A percentile compares a stretch with the other conserved stretches of the same genome.
Conservation (phyloP, 2,113 vertebrate genomes). For the Pao palembangensis region DNA sequence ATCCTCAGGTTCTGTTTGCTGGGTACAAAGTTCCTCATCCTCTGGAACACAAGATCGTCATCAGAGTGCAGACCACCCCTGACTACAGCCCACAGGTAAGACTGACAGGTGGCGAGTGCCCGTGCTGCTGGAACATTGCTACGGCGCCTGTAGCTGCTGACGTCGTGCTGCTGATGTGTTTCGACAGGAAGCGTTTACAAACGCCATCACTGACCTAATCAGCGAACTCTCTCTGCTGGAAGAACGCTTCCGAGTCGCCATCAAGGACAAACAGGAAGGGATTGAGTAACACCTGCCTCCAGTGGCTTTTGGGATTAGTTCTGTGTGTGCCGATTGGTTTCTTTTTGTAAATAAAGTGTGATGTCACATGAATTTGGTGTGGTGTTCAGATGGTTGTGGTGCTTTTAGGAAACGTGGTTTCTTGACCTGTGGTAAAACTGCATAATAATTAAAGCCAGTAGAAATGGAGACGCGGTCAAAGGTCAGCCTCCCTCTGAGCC, state of each 20-base stretch:
- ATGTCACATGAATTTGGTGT: constrained; percentile 3
- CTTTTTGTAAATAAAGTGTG: constrained; percentile 51
- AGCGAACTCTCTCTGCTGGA: constrained; percentile 67
- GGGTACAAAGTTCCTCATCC: constrained; percentile 72
- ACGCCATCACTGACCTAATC: constrained; percentile 70
- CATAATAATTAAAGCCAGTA: background rate
- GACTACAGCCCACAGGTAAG: constrained; percentile 69
- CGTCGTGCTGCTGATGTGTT: background rate
- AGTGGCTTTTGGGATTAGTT: no score
- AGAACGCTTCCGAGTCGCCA: constrained; percentile 68
- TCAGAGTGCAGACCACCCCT: constrained; percentile 69
- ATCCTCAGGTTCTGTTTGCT: constrained; percentile 70
- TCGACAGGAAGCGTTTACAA: constrained; percentile 63
- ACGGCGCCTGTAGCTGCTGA: no score
- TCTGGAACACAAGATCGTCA: constrained; percentile 71
- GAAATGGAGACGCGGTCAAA: constrained; percentile 36
- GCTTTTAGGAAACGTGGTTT: background rate
- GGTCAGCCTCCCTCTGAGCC: constrained; percentile 80
- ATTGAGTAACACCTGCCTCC: constrained; percentile 49
- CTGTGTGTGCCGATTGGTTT: background rate
- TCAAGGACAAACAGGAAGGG: constrained; percentile 72
- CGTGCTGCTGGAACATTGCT: background rate
- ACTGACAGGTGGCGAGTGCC: background rate
- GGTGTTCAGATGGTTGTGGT: background rate
- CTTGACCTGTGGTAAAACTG: background rate